Evolutionary conservation across 1,140 invertebrate species (phyloP), one percentile per base, ranked within the genome.

Genomic region (Ruditapes philippinarum): DNA sequence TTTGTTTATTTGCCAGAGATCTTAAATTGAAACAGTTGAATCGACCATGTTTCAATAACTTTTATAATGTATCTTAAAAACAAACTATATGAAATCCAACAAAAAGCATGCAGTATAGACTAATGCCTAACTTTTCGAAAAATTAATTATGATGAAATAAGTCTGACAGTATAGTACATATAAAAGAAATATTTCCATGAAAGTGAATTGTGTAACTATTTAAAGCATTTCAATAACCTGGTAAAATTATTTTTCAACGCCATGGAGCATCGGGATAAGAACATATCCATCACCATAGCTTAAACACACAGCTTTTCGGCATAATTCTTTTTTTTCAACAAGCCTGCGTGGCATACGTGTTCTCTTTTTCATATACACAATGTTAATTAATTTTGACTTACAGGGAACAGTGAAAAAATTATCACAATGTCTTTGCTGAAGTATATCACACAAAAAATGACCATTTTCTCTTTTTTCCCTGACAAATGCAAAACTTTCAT

Each of bases 301-400:
- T 7, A 84, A 28, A 57, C 68, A 79, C 38, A 89, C 81, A 62
- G 76, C 14, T 68, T 90, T 90, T 62, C 40, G 65, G 1, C 62
- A 31, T 1, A 90, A 14, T 25, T 90, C 81, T 11, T 42, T 12
- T 17, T 28, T 31, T 45, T 84, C 74, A 1, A 90, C 42, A 33
- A 57, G 17, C 42, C 22, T 85, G 28, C 88, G 65, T 19, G 17
- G 22, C 40, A 70, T 28, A 9, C 40, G 74, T 0, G 28, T 40
- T 5, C 19, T 25, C 25, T 74, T 0, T 51, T 70, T 54, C 45
- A 79, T 25, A 73, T 65, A 79, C 0, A 49, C 74, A 74, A 89
- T 83, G 60, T 90, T 83, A 51, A 90, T 5, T 3, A 90, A 40
- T 49, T 83, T 90, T 0, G 88, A 90, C n/a, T 90, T 25, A 68